Conservation (phyloP, 2,888 invertebrate genomes). For the Scaptodrosophila latifasciaeformis region DNA sequence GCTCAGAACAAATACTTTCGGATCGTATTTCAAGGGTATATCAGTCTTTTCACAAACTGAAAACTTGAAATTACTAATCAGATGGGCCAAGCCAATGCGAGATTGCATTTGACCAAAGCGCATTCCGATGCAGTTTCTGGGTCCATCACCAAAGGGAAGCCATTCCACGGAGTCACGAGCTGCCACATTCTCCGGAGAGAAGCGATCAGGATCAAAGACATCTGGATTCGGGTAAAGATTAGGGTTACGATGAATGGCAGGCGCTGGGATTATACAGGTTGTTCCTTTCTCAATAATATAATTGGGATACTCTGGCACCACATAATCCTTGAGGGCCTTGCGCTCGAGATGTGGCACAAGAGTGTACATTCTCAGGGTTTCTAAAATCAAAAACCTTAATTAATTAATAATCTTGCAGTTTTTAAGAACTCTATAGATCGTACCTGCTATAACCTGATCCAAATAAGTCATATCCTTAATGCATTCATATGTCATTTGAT, state of each 20-base stretch:
- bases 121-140: slow-evolving; percentile 70
- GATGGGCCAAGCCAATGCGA: slow-evolving; percentile 56
- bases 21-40: slow-evolving; percentile 22
- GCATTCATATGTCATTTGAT: slow-evolving; percentile 73
- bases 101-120: slow-evolving; percentile 71
- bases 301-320: slow-evolving; percentile 76
- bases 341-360: slow-evolving; percentile 76
- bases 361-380: slow-evolving; percentile 78
- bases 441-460: slow-evolving; percentile 51
- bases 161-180: slow-evolving; percentile 74
- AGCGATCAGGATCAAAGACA: slow-evolving; percentile 79
- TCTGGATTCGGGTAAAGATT: slow-evolving; percentile 77
- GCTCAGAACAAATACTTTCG: slow-evolving; percentile 32
- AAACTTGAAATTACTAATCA: slow-evolving; percentile 61
- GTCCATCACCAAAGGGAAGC: slow-evolving; percentile 73
- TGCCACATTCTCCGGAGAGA: slow-evolving; percentile 77
- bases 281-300: slow-evolving; percentile 75
- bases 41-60: slow-evolving; percentile 19
- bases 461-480: slow-evolving; percentile 75
- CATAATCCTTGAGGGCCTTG: slow-evolving; percentile 76
- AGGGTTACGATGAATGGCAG: slow-evolving; percentile 78
- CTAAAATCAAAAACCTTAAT: slow-evolving; percentile 78
- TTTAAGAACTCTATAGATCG: slow-evolving; percentile 76
- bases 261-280: slow-evolving; percentile 54
- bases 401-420: slow-evolving; percentile 79